phyloP scores from a whole-genome alignment of 2,888 invertebrate species.

The Apotomis betuletana region DNA sequence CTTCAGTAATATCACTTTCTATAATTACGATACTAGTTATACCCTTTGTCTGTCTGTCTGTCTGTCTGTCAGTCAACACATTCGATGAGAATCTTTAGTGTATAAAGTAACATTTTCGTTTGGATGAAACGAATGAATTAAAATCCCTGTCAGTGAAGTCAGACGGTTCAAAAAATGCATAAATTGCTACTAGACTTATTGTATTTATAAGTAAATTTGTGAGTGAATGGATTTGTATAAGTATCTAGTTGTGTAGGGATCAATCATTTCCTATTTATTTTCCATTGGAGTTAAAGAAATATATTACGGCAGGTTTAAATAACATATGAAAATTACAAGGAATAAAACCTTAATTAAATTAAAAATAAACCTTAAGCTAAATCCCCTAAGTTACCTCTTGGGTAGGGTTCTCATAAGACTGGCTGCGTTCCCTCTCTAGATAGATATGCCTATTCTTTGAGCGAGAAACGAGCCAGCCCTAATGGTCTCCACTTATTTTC shows the following conservation, averaged over 20 bases:
- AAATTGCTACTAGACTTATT: neutral
- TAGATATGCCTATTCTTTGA: too few relatives aligned
- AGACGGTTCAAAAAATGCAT: neutral
- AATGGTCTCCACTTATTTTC: too few relatives aligned
- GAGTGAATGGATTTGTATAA: neutral
- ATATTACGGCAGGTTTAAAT: too few relatives aligned
- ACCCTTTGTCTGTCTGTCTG: constrained; percentile 17
- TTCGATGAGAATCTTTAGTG: constrained; percentile 18
- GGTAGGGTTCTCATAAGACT: too few relatives aligned
- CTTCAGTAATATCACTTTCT: constrained; percentile 17
- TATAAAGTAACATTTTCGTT: neutral
- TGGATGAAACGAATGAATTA: constrained; percentile 18
- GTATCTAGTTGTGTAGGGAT: neutral
- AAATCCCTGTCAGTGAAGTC: neutral
- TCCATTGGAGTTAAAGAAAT: too few relatives aligned
- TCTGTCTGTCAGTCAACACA: constrained; percentile 20
- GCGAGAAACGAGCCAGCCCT: too few relatives aligned
- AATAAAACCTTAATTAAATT: too few relatives aligned
- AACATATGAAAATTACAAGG: too few relatives aligned
- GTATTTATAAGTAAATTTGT: neutral
- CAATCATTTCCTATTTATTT: too few relatives aligned
- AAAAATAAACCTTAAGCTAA: too few relatives aligned
- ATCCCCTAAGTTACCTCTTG: too few relatives aligned
- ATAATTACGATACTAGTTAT: constrained; percentile 13
- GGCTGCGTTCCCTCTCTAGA: too few relatives aligned